Base-by-base conservation (phyloP, 2,797 vertebrate species). In the Glossophaga mutica region DNA sequence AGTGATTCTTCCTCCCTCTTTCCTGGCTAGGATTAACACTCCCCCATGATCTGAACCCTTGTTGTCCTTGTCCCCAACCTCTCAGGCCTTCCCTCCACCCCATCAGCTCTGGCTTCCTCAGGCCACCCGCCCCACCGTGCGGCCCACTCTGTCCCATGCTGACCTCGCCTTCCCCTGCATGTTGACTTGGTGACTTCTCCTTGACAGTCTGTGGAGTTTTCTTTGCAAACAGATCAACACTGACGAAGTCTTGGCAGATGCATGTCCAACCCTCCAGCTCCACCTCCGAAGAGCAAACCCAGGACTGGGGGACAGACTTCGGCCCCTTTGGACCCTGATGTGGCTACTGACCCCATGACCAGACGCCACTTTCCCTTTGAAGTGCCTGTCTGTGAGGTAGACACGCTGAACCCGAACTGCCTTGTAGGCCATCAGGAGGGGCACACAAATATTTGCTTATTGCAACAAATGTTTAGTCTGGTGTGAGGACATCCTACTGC, bases 391-490 rank as follows among this genome's bases (percentile, higher is more conserved):
- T 39, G 12, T 39, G n/a, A 29, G 14, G 50, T 11, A n/a, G 62
- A 42, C 19, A 0, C 29, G 8, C 37, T 1, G n/a, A 90, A 46
- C 29, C 50, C 42, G n/a, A 59, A 29, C 29, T 24, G 48, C 21
- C 1, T 0, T 3, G 9, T 24, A 62, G 68, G 10, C 37, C 9
- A 0, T 26, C 2, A 1, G 73, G 44, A 24, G 14, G 2, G 32
- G 21, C 46, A 59, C 3, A 5, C 42, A 71, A 39, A 87, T 68
- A 26, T 62, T 39, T 78, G 85, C 55, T 81, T 57, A 32, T 15
- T 37, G 15, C 4, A 18, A n/a, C 42, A 34, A 55, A 76, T 59
- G 39, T 42, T 68, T 55, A 1, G 18, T 39, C 48, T 62, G 44
- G 8, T 48, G 6, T 19, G 79, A 76, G 73, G 76, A 10, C n/a